Percentiles rank a stretch among this genome's conserved stretches.
Evolutionary conservation across 2,888 invertebrate genomes (phyloP).

Genomic region (Protonemura montana): DNA sequence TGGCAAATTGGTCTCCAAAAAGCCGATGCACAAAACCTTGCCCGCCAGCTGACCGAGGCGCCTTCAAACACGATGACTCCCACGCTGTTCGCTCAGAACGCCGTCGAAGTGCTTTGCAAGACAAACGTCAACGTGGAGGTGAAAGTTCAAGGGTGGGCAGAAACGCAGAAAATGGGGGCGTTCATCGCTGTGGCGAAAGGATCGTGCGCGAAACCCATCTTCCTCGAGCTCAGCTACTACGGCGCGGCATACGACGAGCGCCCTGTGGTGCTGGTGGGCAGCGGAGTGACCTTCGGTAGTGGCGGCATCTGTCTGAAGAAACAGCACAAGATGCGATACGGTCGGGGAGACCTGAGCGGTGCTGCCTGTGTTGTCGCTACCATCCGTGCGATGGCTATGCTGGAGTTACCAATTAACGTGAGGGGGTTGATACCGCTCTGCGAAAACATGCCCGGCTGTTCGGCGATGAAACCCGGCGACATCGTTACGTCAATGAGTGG

Average conservation of each 20-base stretch:
- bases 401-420: conserved; percentile 67
- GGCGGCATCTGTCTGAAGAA: conserved; percentile 80
- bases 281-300: conserved; percentile 72
- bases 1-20: conserved; percentile 77
- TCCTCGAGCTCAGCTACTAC: conserved; percentile 70
- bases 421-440: conserved; percentile 70
- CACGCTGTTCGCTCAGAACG: conserved; percentile 71
- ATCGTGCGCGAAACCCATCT: conserved; percentile 69
- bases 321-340: conserved; percentile 69
- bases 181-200: conserved; percentile 72
- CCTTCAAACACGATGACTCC: conserved; percentile 84
- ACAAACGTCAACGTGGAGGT: conserved; percentile 61
- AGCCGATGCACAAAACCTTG: conserved; percentile 82
- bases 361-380: conserved; percentile 72
- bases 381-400: conserved; percentile 64
- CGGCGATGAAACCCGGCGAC: conserved; percentile 75
- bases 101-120: conserved; percentile 57
- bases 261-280: conserved; percentile 71
- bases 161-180: conserved; percentile 70
- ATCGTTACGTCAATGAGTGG: conserved; percentile 75
- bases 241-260: conserved; percentile 57
- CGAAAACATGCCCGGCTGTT: conserved; percentile 75
- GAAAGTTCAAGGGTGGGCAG: conserved; percentile 69
- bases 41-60: conserved; percentile 78
- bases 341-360: conserved; percentile 78